Base-by-base conservation (phyloP, 2,888 invertebrate species). In the Eueremaeus valkanovi region DNA sequence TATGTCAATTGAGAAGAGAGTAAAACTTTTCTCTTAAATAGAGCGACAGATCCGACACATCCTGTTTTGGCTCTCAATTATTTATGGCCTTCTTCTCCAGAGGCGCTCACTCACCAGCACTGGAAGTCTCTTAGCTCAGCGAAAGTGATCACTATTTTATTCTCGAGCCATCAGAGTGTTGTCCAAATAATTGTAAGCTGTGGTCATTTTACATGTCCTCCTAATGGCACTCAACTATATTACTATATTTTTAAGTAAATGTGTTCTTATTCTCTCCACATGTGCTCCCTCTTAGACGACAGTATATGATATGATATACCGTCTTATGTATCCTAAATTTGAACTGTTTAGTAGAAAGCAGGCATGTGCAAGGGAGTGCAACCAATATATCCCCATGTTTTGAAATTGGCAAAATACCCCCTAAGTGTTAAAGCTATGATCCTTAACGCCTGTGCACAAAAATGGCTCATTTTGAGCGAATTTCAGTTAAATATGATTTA, bases 171-270 rank as follows among this genome's bases (percentile, higher is more conserved):
- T 11, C 5, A 8, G 11, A 21, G 27, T 55, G 24, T 42, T 72
- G 72, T 72, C 72, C 49, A 72, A 72, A 72, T 72, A 18, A 72
- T 72, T 72, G 49, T 49, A 49, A 72, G 16, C 45, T 72, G 72
- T 72, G 72, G 72, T 72, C 72, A 72, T 72, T 45, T 49, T 72
- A 72, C 40, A 42, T 73, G 40, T 29, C 45, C 29, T 55, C 55
- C 73, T 58, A 63, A 63, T 36, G 63, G 31, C 16, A 63, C 61
- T 73, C 51, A 21, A 18, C n/a, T 63, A 6, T 51, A 11, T 21
- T 24, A 13, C n/a, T n/a, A 61, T 13, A 13, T 45, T 45, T 45
- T 45, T 45, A 9, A 55, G 27, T 55, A 55, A 55, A 55, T 33
- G 31, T 51, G 55, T 18, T 33, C 72, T 31, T 66, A 24, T 42